Conservation (phyloP, 1,140 invertebrate genomes). For the Rhopalosiphum padi region DNA sequence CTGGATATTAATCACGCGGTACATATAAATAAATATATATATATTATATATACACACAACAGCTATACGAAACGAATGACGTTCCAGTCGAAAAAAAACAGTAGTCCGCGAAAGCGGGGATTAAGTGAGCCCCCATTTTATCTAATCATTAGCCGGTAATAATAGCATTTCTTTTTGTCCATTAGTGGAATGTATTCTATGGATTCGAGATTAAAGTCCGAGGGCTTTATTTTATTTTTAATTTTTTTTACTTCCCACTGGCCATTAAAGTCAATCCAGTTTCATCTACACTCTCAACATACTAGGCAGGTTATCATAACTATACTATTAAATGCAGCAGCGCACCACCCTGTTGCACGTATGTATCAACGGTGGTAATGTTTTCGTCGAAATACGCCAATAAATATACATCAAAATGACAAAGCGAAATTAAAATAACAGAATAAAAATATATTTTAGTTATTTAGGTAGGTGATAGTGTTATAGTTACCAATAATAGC, state of each 20-base stretch:
- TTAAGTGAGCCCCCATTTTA: not conserved
- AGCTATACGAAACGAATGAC: not conserved
- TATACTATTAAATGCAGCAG: not conserved
- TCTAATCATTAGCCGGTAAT: constrained; percentile 32
- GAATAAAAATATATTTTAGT: not conserved
- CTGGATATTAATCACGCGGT: not conserved
- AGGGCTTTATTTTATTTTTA: not conserved
- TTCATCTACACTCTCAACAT: not conserved
- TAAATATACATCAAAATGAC: not conserved
- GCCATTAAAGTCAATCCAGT: not conserved
- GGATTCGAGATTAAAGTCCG: not conserved
- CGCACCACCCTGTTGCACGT: not conserved
- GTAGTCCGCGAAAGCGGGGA: not conserved
- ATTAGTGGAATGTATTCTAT: not conserved
- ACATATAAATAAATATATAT: not conserved
- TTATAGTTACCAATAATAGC: too few relatives aligned
- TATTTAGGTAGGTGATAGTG: not conserved
- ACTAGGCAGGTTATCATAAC: not conserved
- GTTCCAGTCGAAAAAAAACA: not conserved
- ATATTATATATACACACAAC: not conserved
- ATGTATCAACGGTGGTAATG: not conserved
- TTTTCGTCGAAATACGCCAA: not conserved
- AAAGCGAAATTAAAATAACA: not conserved
- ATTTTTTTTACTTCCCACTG: not conserved
- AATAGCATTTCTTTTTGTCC: not conserved